phyloP scores from a whole-genome alignment of 2,113 vertebrate genomes.

The Cryptomyrus ogoouensis region DNA sequence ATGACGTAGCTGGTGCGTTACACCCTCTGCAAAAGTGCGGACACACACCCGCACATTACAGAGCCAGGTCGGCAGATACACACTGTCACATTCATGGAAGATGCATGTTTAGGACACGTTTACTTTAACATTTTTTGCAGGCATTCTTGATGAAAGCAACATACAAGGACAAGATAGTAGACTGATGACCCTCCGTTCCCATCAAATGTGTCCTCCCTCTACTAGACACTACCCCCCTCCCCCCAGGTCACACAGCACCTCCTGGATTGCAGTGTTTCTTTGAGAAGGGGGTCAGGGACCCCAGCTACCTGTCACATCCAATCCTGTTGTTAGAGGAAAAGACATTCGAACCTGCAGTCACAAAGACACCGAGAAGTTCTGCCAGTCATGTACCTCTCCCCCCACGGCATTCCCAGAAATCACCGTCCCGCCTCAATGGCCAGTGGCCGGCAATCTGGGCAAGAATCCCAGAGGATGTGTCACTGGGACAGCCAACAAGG shows the following conservation, averaged over 20 bases:
- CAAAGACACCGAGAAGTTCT: constrained; percentile 46
- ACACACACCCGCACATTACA: not conserved
- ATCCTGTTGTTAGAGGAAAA: constrained; percentile 69
- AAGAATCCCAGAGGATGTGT: not conserved
- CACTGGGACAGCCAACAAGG: not conserved
- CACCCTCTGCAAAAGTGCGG: not conserved
- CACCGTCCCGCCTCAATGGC: constrained; percentile 14
- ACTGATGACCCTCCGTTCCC: constrained; percentile 46
- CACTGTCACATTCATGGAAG: not conserved
- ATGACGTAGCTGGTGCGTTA: not conserved
- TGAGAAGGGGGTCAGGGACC: constrained; percentile 54
- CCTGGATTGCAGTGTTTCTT: constrained; percentile 27
- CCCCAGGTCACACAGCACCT: constrained; percentile 28
- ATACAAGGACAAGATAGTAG: not conserved
- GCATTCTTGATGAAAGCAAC: not conserved
- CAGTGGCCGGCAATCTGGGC: not conserved
- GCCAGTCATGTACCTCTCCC: constrained; percentile 18
- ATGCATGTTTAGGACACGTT: not conserved
- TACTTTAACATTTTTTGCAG: not conserved
- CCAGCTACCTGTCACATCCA: constrained; percentile 64
- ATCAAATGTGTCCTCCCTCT: constrained; percentile 21
- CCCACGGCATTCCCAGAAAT: constrained; percentile 17
- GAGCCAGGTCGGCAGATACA: constrained; percentile 16
- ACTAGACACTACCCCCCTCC: constrained; percentile 20
- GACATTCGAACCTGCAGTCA: constrained; percentile 65